Evolutionary conservation across 2,797 vertebrate genomes (phyloP).

Genomic region (Microctenopoma stevenorrisi): DNA sequence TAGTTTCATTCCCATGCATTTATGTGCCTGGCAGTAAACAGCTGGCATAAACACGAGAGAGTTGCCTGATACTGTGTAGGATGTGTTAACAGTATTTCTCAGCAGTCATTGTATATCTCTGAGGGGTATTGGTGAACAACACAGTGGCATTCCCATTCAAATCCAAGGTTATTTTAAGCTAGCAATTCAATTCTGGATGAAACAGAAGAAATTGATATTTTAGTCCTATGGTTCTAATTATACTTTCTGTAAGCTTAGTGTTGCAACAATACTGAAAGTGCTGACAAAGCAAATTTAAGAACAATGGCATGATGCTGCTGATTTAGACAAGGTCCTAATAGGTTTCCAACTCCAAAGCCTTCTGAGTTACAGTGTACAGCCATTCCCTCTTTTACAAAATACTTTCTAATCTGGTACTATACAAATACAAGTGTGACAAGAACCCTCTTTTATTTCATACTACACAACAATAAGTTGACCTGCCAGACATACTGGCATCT

Average conservation of each 20-base stretch:
- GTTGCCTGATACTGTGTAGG: slow-evolving; percentile 19
- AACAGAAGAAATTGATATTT: neutral
- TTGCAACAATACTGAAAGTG: neutral
- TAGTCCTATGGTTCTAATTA: no score
- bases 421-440: neutral
- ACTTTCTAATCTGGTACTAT: slow-evolving; percentile 1
- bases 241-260: neutral
- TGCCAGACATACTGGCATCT: slow-evolving; percentile 32
- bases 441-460: slow-evolving; percentile 33
- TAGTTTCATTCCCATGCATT: slow-evolving; percentile 5
- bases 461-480: slow-evolving; percentile 58
- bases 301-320: neutral
- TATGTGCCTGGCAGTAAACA: slow-evolving; percentile 15
- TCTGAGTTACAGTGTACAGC: neutral
- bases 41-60: neutral
- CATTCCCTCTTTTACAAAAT: neutral
- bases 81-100: slow-evolving; percentile 24
- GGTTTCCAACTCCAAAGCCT: neutral
- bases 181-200: neutral
- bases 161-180: slow-evolving; percentile 17
- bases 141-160: slow-evolving; percentile 3
- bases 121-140: neutral
- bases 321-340: neutral
- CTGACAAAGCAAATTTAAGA: neutral
- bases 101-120: slow-evolving; percentile 20